Evolutionary conservation across 2,888 invertebrate species (phyloP), one percentile per base, ranked within the genome.

Genomic region (Erebia epiphron): DNA sequence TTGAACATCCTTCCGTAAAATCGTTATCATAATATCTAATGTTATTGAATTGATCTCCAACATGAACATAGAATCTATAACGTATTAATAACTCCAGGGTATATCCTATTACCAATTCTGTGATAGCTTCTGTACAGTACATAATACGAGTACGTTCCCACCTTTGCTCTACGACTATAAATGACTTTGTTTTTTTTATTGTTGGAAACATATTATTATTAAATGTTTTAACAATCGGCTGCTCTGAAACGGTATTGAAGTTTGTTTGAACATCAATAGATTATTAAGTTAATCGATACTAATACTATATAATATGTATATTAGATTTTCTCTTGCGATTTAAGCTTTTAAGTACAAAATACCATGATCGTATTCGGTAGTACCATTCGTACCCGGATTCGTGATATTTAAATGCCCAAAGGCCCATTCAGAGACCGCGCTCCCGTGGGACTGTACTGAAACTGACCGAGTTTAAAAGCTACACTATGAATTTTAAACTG

Each of bases 401-500:
- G 73, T 69, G 72, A 77, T 75, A 78, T 75, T 73, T 75, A 85
- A 85, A 83, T 75, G 74, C 80, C 80, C 84, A 79, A 84, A 83
- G 79, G 79, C 81, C 85, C 83, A 88, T 89, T 88, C 85, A 85
- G 80, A 80, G 83, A 86, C 80, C 82, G 81, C 79, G 78, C 82
- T 80, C 78, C 75, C 74, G 75, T 67, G 79, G 77, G 77, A 82
- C 83, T 84, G 85, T 86, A 85, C 85, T 80, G 81, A 86, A 86
- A 86, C 84, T 85, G 88, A 87, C 84, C 78, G 82, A 87, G 86
- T 88, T 88, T 86, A 82, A 88, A 89, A 88, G 85, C 86, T 83
- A 78, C 84, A 82, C 83, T 88, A 87, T 90, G 88, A 89, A 90
- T 89, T 90, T 90, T 83, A 86, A 87, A 89, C 85, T 86, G 80